Evolutionary conservation across 1,140 invertebrate species (phyloP), one percentile per base, ranked within the genome.

Genomic region (Solen grandis): DNA sequence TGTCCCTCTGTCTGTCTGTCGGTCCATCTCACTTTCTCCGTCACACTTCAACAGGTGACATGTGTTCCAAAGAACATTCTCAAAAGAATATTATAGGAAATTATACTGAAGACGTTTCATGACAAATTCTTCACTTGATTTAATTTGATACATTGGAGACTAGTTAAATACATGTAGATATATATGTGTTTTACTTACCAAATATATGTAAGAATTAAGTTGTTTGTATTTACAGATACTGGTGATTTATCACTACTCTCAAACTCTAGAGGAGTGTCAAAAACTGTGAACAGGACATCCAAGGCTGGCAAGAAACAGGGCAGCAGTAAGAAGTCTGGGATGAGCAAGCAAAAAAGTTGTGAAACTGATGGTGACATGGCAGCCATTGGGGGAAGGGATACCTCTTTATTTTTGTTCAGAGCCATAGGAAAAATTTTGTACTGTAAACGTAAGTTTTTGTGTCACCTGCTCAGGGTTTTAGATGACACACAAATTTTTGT

Each of bases 401-500:
- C 85, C 4, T 88, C 87, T 2, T 81, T 91, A 19, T 91, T 91
- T 55, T 69, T 92, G 35, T 92, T 92, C 65, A 85, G 90, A 77
- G 89, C 90, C 33, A 62, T 92, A 31, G 91, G 91, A n/a, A 92
- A 92, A 85, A 88, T 92, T 54, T 79, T 92, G 0, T 88, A 92
- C 72, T 91, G 90, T 76, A 92, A 92, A 89, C 82, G 91, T 91
- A 81, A 90, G 87, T 80, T 25, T 63, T 54, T 38, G 29, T 19
- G 55, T 29, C n/a, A 68, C 68, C 31, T 36, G 27, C 13, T 13
- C 5, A 33, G n/a, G 46, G 10, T 38, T 62, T 0, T 60, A 29
- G n/a, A n/a, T n/a, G n/a, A n/a, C n/a, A n/a, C n/a, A n/a, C n/a
- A n/a, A n/a, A n/a, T n/a, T n/a, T n/a, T n/a, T n/a, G n/a, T n/a